Conservation (phyloP, 1,140 invertebrate genomes). For the Schlechtendalia chinensis region DNA sequence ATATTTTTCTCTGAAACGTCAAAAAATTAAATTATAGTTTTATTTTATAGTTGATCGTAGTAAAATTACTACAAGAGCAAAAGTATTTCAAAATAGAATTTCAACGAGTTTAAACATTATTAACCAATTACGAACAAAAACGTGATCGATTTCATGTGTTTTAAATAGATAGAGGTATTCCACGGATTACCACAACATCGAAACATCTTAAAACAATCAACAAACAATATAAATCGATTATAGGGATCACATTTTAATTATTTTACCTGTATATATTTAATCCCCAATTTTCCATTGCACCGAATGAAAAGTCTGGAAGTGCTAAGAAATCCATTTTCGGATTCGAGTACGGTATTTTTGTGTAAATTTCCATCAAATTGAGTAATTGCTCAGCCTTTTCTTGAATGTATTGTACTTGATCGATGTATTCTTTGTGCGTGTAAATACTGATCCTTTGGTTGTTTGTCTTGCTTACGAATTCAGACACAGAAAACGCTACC, state of each 20-base stretch:
- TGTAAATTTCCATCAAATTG: slow-evolving; percentile 52
- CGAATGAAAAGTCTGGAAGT: slow-evolving; percentile 74
- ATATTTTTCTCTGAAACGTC: slow-evolving; percentile 45
- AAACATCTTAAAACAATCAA: no score
- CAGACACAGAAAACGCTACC: slow-evolving; percentile 69
- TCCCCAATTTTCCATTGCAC: slow-evolving; percentile 85
- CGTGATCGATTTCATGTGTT: no score
- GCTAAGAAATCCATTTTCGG: slow-evolving; percentile 66
- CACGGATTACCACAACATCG: no score
- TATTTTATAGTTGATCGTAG: no score
- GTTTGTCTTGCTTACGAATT: slow-evolving; percentile 58
- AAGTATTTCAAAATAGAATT: no score
- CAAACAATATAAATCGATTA: no score
- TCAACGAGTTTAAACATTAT: no score
- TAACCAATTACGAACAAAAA: no score
- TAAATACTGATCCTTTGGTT: slow-evolving; percentile 65
- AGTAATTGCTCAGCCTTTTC: slow-evolving; percentile 57
- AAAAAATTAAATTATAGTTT: neutral
- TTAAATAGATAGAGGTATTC: no score
- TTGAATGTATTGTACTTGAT: slow-evolving; percentile 54
- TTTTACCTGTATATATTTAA: slow-evolving; percentile 62
- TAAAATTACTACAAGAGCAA: no score
- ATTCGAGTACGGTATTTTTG: slow-evolving; percentile 51
- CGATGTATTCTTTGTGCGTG: slow-evolving; percentile 67
- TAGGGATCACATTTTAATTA: no score